Evolutionary conservation across 2,888 invertebrate species (phyloP), one percentile per base, ranked within the genome.

Genomic region (Gortyna flavago): DNA sequence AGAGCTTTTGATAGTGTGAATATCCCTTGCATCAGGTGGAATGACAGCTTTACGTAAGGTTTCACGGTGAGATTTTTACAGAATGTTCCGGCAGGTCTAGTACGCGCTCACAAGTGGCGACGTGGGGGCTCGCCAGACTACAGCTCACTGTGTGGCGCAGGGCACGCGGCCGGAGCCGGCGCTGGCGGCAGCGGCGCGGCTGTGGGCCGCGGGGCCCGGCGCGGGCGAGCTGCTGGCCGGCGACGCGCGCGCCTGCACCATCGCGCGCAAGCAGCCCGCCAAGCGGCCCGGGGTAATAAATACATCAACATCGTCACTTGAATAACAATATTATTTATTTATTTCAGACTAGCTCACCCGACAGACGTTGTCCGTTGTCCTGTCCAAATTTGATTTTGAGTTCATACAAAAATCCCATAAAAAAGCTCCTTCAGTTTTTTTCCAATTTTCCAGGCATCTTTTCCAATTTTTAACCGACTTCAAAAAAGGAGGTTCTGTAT

Each of bases 181-280:
- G 79, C 87, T 96, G 81, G 94, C 95, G 87, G 93, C 95, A 59
- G 93, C 93, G 89, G 95, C 95, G 87, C 93, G 95, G 18, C 92
- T 96, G 91, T 96, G 96, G 96, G 96, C 90, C 88, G 80, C 93
- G 62, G 87, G 86, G 65, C 25, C 75, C n/a, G 64, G 51, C 79
- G 76, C 74, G 80, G 88, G 62, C 70, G 66, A 65, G 70, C 64
- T 78, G 83, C 8, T 35, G 44, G 85, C 80, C 54, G 88, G 74
- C 48, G 90, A 84, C 78, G 77, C 90, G 75, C 85, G 85, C 3
- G 69, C 87, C 71, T 66, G 88, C 78, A 32, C 88, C 83, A 79
- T 84, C 78, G 83, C 86, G 67, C 83, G 91, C 83, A 90, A 64
- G 73, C 72, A 29, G 62, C 69, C 59, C 54, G 16, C 35, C 80